These are phyloP conservation scores for Oreochromis spilurus DNA, from an alignment of 2,113 vertebrate genomes.

Conservation along the genomic window DNA sequence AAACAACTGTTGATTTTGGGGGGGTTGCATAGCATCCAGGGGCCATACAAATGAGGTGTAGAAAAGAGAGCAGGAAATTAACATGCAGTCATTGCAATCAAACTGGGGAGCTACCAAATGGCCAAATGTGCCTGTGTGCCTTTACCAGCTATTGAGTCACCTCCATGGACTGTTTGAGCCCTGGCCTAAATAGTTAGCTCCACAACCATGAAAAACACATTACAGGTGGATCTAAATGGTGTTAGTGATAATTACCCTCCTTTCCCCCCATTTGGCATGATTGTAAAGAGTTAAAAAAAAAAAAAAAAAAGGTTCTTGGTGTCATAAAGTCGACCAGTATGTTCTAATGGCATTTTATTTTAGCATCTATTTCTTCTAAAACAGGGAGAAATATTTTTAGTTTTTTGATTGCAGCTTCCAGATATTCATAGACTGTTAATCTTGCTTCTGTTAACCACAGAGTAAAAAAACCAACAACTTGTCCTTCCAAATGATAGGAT, in stretches of 20 bases:
- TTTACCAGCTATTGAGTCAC: not conserved
- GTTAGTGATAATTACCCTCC: not conserved
- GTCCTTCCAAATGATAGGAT: not conserved
- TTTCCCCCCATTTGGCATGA: not conserved
- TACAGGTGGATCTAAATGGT: not conserved
- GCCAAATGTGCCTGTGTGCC: not conserved
- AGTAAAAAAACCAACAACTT: not conserved
- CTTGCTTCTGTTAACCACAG: not conserved
- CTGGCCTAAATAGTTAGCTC: not conserved
- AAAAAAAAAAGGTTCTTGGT: not conserved
- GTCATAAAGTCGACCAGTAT: not conserved
- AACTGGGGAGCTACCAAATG: not conserved
- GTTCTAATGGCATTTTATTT: not conserved
- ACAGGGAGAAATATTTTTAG: not conserved
- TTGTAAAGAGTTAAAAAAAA: not conserved
- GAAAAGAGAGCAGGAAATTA: not conserved
- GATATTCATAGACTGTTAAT: not conserved
- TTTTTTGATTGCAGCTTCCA: not conserved
- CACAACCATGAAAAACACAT: not conserved
- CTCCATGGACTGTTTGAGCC: not conserved
- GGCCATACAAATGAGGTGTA: not conserved
- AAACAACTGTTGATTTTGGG: not conserved
- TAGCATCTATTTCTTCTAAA: not conserved
- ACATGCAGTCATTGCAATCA: not conserved
- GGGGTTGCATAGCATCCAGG: not conserved